Percentiles rank a stretch among this genome's conserved stretches.
These are phyloP conservation scores for Nipponacmea schrenckii DNA, from an alignment of 2,888 invertebrate species.

Conservation along the genomic window DNA sequence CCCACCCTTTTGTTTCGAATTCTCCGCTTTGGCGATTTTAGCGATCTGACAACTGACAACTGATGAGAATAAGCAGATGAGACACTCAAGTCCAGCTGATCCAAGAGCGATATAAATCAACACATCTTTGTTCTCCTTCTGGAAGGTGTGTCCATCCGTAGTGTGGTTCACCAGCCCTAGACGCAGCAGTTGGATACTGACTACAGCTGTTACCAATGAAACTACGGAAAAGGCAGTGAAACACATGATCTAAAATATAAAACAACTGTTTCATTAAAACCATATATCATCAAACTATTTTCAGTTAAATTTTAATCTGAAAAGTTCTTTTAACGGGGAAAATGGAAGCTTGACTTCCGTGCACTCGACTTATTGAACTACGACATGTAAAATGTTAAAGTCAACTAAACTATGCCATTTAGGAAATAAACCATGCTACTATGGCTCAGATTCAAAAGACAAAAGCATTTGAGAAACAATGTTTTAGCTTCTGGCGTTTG, in stretches of 20 bases:
- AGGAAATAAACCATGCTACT: too few species aligned
- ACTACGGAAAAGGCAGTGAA: slow-evolving; percentile 68
- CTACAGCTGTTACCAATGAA: slow-evolving; percentile 66
- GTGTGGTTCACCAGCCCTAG: slow-evolving; percentile 68
- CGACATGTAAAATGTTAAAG: too few species aligned
- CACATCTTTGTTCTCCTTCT: slow-evolving; percentile 66
- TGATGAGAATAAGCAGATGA: slow-evolving; percentile 65
- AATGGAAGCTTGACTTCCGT: too few species aligned
- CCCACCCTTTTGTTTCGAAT: slow-evolving; percentile 64
- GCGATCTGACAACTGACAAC: slow-evolving; percentile 66
- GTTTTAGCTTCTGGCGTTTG: too few species aligned
- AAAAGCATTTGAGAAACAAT: too few species aligned
- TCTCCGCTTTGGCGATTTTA: slow-evolving; percentile 65
- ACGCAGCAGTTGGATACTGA: slow-evolving; percentile 68
- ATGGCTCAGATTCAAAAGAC: too few species aligned
- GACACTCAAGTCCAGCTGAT: slow-evolving; percentile 62
- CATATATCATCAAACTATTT: too few species aligned
- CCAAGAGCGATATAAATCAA: slow-evolving; percentile 64
- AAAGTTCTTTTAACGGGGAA: too few species aligned
- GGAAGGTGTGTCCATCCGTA: slow-evolving; percentile 67
- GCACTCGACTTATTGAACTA: too few species aligned
- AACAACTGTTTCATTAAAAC: neutral
- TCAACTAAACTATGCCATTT: too few species aligned
- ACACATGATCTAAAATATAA: slow-evolving; percentile 66
- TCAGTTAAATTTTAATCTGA: too few species aligned